These are phyloP conservation scores for Psilopsiagon aymara DNA, from an alignment of 2,113 vertebrate genomes.

Conservation along the genomic window DNA sequence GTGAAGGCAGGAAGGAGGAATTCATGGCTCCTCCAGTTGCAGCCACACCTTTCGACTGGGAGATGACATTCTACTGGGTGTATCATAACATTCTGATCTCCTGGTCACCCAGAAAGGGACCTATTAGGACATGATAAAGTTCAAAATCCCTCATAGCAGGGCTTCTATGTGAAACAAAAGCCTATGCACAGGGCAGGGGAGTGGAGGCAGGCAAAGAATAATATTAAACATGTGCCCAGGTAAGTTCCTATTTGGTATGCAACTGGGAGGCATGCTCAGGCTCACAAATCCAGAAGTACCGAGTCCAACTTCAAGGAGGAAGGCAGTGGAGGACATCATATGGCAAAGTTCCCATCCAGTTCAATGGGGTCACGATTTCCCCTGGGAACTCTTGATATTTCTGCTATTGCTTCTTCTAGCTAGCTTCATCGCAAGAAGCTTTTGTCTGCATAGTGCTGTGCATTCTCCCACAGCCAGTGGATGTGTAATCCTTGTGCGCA, in stretches of 20 bases:
- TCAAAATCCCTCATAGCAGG: neutral
- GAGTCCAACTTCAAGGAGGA: neutral
- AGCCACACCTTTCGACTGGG: neutral
- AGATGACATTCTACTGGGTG: rapidly evolving
- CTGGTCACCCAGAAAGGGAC: neutral
- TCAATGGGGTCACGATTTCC: neutral
- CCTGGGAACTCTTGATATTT: neutral
- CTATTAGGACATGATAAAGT: neutral
- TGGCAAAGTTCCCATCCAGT: neutral
- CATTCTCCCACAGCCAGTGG: neutral
- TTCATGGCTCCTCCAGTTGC: neutral
- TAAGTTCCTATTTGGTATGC: neutral
- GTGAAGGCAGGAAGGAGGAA: neutral
- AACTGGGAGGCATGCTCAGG: neutral
- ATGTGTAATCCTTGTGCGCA: neutral
- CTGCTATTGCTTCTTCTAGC: neutral
- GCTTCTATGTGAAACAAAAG: neutral
- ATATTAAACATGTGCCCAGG: rapidly evolving
- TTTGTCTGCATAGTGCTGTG: neutral
- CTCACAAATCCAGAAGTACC: neutral
- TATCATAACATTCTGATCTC: neutral
- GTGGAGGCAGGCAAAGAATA: neutral
- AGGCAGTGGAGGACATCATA: neutral
- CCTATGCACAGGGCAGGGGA: neutral
- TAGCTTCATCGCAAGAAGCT: neutral